Conservation (phyloP, 2,797 vertebrate genomes). For the Pteropus rufus region DNA sequence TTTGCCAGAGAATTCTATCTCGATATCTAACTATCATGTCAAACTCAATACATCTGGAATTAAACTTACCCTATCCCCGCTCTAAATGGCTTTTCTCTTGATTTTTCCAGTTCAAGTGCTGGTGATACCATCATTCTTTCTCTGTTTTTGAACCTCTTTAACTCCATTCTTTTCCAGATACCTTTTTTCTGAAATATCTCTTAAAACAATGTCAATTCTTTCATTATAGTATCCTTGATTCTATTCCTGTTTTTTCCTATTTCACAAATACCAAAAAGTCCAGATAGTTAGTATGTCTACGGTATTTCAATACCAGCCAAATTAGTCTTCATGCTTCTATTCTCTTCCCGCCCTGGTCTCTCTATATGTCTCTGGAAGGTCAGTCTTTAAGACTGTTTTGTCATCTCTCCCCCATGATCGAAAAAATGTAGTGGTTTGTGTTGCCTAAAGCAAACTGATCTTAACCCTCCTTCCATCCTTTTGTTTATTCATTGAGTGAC, state of each 20-base stretch:
- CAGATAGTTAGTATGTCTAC: background rate
- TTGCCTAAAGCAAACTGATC: background rate
- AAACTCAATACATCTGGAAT: background rate
- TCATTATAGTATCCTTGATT: background rate
- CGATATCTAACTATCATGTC: background rate
- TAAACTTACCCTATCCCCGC: background rate
- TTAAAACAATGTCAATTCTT: background rate
- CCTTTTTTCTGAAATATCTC: background rate
- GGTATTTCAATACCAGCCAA: background rate
- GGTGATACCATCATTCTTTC: background rate
- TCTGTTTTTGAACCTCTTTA: background rate
- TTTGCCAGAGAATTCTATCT: background rate
- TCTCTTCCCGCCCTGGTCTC: background rate
- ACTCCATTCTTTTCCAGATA: background rate
- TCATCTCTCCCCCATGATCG: background rate
- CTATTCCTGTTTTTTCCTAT: background rate
- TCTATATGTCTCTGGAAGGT: background rate
- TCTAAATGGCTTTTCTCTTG: background rate
- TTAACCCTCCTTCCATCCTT: background rate
- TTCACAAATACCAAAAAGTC: constrained; percentile 14
- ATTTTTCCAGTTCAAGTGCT: background rate
- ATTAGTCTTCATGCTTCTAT: background rate
- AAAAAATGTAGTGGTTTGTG: background rate
- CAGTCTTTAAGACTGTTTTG: background rate
- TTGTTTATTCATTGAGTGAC: background rate